Evolutionary conservation across 2,797 vertebrate species (phyloP).

Genomic region (Caiman crocodilus): DNA sequence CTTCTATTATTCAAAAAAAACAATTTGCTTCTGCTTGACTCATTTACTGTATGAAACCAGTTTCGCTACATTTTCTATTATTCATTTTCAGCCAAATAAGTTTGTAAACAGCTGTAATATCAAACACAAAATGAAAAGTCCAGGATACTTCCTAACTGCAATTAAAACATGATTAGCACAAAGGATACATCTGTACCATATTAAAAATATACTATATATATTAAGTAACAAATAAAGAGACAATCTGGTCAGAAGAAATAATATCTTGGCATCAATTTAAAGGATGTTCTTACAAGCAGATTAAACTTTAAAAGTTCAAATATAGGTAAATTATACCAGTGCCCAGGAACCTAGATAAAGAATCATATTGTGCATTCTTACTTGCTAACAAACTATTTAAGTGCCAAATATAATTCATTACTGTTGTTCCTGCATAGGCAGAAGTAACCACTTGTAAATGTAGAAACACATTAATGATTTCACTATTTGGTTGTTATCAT

Average conservation of each 20-base stretch:
- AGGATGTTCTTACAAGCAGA: not conserved
- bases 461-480: not conserved
- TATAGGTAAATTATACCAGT: not conserved
- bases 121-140: not conserved
- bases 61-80: not conserved
- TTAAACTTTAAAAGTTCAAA: not conserved
- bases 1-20: not conserved
- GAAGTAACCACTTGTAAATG: not conserved
- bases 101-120: not conserved
- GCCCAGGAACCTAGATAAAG: not conserved
- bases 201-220: not conserved
- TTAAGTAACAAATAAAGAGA: not conserved
- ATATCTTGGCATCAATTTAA: not conserved
- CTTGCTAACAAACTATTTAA: not conserved
- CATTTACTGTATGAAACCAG: not conserved
- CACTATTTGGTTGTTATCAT: not conserved
- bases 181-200: not conserved
- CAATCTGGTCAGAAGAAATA: not conserved
- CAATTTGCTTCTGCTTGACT: not conserved
- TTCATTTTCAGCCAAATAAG: not conserved
- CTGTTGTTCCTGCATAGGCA: not conserved
- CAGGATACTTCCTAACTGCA: not conserved
- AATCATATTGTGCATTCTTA: rapidly evolving
- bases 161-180: not conserved
- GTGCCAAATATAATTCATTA: rapidly evolving